Base-by-base conservation (phyloP, 2,797 vertebrate genomes). In the Hyperoplus immaculatus region DNA sequence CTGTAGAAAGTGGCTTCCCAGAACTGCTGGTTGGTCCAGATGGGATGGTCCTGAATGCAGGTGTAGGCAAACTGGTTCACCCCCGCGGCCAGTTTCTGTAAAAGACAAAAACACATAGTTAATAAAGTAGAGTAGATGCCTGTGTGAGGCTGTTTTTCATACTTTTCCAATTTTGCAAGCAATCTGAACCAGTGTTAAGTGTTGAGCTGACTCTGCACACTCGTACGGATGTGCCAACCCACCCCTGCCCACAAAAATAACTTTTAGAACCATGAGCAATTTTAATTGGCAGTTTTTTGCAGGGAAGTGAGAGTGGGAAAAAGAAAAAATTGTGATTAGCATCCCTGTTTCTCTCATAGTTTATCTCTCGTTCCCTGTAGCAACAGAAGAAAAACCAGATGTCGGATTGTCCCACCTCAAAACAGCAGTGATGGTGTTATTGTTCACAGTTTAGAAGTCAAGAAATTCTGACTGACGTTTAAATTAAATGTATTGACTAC, bases 1-100 rank as follows among this genome's bases (percentile, higher is more conserved):
- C 96, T 97, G 68, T 99, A 99, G 93, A 99, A 99, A 4, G 97
- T 98, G 73, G 97, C 96, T 91, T 99, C 98, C 98, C 98, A 99
- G 84, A 99, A 99, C 77, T 99, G 97, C 79, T 98, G 97, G 92
- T 96, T 99, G 79, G 97, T 96, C 98, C 98, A 99, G 80, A 99
- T 96, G 50, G 97, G 96, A 91, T 99, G 98, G 82, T 99, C 98
- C 86, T 99, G 98, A 5, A 99, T 96, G 91, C 98, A 99, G 41
- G 97, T 98, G 89, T 99, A 99, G 64, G 97, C 98, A 94, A 98
- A 99, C 90, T 99, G 98, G 94, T 96, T 98, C 80, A 99, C 97
- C 11, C 97, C 97, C 8, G 96, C 95, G 46, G 95, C 96, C 87
- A 99, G 87, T 95, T 98, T 99, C 98, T 99, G 92, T n/a, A 90